A percentile compares a stretch with the other conserved stretches of the same genome.
phyloP scores from a whole-genome alignment of 2,113 vertebrate species.

The Tetrao urogallus region DNA sequence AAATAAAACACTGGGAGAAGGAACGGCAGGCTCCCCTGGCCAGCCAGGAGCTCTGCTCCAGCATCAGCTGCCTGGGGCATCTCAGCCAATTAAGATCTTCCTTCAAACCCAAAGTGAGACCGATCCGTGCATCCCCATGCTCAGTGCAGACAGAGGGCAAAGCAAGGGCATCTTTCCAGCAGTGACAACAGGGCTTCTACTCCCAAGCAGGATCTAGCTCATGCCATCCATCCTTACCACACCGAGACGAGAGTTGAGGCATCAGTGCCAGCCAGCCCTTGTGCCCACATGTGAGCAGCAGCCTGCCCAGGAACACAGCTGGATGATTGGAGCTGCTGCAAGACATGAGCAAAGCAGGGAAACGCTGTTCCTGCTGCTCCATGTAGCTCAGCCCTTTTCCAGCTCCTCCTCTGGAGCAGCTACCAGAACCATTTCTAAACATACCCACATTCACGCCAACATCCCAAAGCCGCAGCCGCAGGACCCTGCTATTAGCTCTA shows the following conservation, averaged over 20 bases:
- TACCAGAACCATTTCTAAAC: rapidly evolving
- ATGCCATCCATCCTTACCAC: neutral
- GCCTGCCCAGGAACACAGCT: neutral
- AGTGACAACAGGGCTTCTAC: rapidly evolving
- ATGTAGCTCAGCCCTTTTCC: neutral
- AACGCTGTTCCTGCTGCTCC: neutral
- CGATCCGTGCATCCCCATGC: neutral
- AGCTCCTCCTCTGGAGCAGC: neutral
- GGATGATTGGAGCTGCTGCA: neutral
- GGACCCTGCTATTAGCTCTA: neutral
- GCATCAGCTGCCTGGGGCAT: neutral
- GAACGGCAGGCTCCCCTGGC: neutral
- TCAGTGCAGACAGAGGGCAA: rapidly evolving
- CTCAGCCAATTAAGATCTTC: neutral
- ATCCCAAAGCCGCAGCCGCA: rapidly evolving
- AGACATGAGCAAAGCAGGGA: neutral
- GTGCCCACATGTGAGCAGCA: rapidly evolving
- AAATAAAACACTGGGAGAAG: neutral
- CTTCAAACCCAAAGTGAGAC: neutral
- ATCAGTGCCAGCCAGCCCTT: neutral
- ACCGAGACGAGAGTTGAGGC: neutral
- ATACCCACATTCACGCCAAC: neutral
- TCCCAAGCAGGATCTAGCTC: rapidly evolving
- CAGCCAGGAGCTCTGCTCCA: neutral
- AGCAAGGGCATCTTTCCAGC: neutral